Evolutionary conservation across 2,888 invertebrate species (phyloP).

Genomic region (Himalopsyche kuldschensis): DNA sequence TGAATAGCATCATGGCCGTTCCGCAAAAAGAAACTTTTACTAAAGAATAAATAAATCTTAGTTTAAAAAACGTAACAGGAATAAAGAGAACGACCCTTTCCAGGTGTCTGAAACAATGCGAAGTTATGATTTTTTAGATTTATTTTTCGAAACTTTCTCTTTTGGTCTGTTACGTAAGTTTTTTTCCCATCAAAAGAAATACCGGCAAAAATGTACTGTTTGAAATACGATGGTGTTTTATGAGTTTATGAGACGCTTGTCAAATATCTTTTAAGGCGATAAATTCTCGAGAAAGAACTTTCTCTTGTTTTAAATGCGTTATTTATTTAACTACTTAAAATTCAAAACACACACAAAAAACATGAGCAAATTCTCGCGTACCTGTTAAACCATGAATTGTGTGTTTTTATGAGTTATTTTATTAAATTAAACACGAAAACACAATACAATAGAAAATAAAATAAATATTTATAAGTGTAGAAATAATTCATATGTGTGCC

Average conservation of each 20-base stretch:
- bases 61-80: neutral
- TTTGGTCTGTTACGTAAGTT: neutral
- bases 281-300: neutral
- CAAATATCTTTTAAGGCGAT: neutral
- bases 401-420: neutral
- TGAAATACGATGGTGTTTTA: neutral
- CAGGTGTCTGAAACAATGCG: constrained; percentile 15
- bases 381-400: neutral
- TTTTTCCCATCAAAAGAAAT: neutral
- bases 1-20: neutral
- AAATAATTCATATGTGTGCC: too few species aligned
- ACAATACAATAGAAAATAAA: neutral
- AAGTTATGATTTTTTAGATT: constrained; percentile 26
- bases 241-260: neutral
- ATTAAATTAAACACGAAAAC: neutral
- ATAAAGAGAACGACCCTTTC: neutral
- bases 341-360: neutral
- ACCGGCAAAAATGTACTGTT: neutral
- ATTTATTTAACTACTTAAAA: neutral
- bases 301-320: neutral
- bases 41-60: neutral
- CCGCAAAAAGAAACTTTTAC: neutral
- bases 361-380: neutral
- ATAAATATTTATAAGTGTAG: neutral
- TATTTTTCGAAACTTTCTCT: constrained; percentile 24